These are phyloP conservation scores for Sarcophilus harrisii DNA, from an alignment of 2,797 vertebrate genomes.

Conservation along the genomic window DNA sequence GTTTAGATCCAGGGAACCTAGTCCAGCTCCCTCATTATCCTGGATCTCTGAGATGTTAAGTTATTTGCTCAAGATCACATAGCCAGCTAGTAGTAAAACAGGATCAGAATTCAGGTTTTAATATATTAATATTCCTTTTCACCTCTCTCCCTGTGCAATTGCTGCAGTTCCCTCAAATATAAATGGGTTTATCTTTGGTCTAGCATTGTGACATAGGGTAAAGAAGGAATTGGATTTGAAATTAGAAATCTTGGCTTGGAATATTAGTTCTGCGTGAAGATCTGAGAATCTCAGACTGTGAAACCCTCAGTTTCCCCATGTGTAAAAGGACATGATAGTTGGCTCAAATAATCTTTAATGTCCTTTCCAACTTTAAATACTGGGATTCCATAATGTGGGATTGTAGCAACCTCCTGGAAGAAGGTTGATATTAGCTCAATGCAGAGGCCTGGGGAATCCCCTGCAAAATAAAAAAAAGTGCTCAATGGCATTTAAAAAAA, in stretches of 20 bases:
- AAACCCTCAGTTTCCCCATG: background rate
- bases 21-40: background rate
- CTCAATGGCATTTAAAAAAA: background rate
- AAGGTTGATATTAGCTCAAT: constrained; percentile 2
- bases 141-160: background rate
- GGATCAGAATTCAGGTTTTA: background rate
- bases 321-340: background rate
- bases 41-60: background rate
- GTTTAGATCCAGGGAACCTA: background rate
- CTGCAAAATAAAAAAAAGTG: constrained; percentile 24
- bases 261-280: background rate
- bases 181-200: background rate
- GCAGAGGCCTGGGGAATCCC: constrained; percentile 5
- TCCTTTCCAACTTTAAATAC: background rate
- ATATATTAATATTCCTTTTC: background rate
- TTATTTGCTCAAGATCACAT: background rate
- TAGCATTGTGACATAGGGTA: background rate
- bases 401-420: constrained; percentile 46
- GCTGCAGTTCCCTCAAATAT: background rate
- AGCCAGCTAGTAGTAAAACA: background rate
- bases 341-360: background rate
- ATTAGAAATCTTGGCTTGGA: background rate
- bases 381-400: background rate
- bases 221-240: background rate
- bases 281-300: background rate